Percentiles rank a stretch among this genome's conserved stretches.
Conservation (phyloP, 2,113 vertebrate species). For the Microcebus lehilahytsara region DNA sequence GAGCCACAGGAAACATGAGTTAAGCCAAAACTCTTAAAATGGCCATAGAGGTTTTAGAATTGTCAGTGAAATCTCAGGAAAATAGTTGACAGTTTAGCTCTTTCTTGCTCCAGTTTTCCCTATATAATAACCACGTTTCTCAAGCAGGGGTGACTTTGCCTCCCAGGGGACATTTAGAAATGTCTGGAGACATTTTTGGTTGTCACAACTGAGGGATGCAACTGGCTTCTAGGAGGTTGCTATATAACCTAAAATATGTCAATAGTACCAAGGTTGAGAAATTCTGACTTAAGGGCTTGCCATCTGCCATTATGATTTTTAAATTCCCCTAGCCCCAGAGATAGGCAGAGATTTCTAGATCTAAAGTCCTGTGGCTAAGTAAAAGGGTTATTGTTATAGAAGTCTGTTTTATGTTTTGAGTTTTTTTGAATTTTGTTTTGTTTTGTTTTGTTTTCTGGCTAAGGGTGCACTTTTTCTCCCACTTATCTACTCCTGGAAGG, state of each 20-base stretch:
- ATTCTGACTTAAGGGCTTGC: neutral
- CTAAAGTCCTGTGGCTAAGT: neutral
- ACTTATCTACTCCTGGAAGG: neutral
- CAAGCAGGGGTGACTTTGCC: neutral
- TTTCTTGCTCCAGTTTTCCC: neutral
- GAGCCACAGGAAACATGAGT: neutral
- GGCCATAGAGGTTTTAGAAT: neutral
- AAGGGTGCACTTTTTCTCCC: neutral
- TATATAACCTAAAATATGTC: neutral
- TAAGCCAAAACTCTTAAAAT: neutral
- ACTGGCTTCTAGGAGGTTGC: neutral
- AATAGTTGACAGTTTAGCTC: neutral
- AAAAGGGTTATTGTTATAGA: neutral
- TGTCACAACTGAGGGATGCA: neutral
- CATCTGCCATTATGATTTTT: neutral
- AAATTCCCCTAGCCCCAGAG: neutral
- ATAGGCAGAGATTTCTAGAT: constrained; percentile 44
- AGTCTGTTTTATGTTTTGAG: neutral
- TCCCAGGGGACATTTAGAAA: neutral
- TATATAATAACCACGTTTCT: neutral
- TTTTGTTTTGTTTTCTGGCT: neutral
- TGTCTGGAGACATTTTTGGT: neutral
- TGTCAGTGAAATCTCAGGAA: neutral
- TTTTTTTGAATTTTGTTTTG: neutral
- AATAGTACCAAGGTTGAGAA: neutral